A percentile compares a stretch with the other conserved stretches of the same genome.
phyloP scores from a whole-genome alignment of 2,888 invertebrate genomes.

The Saturnia japonica region DNA sequence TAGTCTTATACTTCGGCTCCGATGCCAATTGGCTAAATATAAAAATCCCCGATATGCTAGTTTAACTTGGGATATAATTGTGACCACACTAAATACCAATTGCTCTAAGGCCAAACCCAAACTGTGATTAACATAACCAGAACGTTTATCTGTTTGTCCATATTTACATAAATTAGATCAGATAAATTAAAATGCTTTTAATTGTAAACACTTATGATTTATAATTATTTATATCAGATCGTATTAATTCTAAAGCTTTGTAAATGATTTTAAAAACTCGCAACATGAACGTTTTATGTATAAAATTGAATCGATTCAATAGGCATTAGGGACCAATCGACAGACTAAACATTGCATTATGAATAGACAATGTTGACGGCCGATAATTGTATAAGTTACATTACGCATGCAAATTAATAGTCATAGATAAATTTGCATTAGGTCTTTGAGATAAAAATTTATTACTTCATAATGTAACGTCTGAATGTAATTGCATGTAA shows the following conservation, averaged over 20 bases:
- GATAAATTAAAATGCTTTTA: background rate
- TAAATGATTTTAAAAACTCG: background rate
- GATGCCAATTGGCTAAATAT: too few species aligned
- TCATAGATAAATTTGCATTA: constrained; percentile 2
- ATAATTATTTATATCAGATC: background rate
- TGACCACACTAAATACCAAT: too few species aligned
- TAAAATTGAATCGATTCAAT: background rate
- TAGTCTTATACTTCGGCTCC: too few species aligned
- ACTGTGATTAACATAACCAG: background rate
- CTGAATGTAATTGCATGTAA: background rate
- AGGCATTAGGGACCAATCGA: background rate
- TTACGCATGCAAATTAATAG: background rate
- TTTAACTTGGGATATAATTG: too few species aligned
- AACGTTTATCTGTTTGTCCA: background rate
- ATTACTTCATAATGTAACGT: background rate
- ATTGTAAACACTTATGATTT: background rate
- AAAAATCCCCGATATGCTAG: too few species aligned
- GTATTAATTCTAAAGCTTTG: background rate
- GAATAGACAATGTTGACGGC: background rate
- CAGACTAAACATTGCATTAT: constrained; percentile 1
- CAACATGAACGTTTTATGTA: background rate
- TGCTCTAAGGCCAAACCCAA: too few species aligned
- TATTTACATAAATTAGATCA: background rate
- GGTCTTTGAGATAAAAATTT: background rate
- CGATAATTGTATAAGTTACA: constrained; percentile 4